Evolutionary conservation across 2,888 invertebrate genomes (phyloP).

Genomic region (Flexamia atlantica): DNA sequence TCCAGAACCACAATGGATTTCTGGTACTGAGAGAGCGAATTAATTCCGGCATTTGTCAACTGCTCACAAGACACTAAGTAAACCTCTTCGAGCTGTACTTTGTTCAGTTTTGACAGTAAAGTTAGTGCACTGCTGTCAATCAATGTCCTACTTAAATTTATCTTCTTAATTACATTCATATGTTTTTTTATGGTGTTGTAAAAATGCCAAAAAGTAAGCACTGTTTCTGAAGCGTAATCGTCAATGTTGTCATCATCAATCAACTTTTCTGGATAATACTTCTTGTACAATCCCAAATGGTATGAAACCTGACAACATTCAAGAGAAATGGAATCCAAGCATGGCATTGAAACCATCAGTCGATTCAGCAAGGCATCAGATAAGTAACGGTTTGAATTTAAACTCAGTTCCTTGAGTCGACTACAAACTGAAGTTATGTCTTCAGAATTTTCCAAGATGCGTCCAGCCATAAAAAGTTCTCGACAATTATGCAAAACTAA

Average conservation of each 20-base stretch:
- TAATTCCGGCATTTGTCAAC: constrained; percentile 79
- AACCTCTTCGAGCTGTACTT: constrained; percentile 77
- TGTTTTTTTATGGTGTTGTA: constrained; percentile 78
- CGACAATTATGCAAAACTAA: constrained; percentile 82
- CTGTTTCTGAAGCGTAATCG: constrained; percentile 79
- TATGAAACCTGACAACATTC: constrained; percentile 85
- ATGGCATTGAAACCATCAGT: constrained; percentile 80
- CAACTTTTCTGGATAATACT: constrained; percentile 79
- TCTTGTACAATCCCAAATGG: constrained; percentile 82
- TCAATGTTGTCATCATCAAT: constrained; percentile 71
- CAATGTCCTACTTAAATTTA: constrained; percentile 83
- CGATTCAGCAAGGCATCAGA: constrained; percentile 86
- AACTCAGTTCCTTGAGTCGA: constrained; percentile 79
- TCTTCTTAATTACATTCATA: constrained; percentile 77
- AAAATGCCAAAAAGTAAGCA: constrained; percentile 84
- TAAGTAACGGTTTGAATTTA: constrained; percentile 84
- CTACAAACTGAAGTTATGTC: constrained; percentile 76
- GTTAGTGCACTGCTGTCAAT: constrained; percentile 82
- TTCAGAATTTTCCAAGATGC: constrained; percentile 80
- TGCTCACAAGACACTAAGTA: constrained; percentile 80
- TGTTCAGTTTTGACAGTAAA: constrained; percentile 77
- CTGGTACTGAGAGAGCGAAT: constrained; percentile 78
- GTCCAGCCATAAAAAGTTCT: constrained; percentile 86
- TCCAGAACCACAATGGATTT: constrained; percentile 79
- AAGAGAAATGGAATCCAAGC: constrained; percentile 80